Percentiles rank a stretch among this genome's conserved stretches.
These are phyloP conservation scores for Sipha flava DNA, from an alignment of 1,140 invertebrate genomes.

Conservation along the genomic window DNA sequence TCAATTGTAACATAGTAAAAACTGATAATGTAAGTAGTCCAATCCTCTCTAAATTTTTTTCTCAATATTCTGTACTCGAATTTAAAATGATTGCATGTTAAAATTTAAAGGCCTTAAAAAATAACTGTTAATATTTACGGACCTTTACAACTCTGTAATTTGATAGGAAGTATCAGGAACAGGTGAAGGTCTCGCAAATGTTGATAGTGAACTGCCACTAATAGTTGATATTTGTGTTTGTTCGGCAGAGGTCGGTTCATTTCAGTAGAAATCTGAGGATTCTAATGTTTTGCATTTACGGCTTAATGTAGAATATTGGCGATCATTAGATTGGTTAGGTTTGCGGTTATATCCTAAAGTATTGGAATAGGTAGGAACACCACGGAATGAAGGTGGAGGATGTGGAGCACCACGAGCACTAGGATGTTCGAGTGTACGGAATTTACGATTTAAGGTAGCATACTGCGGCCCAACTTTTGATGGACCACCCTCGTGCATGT, in stretches of 20 bases:
- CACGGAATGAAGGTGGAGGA: slow-evolving; percentile 35
- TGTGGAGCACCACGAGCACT: slow-evolving; percentile 6
- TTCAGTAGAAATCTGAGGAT: slow-evolving; percentile 87
- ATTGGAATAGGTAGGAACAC: slow-evolving; percentile 38
- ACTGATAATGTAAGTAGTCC: background rate
- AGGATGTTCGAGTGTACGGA: slow-evolving; percentile 41
- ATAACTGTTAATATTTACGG: background rate
- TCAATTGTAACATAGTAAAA: background rate
- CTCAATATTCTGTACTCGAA: slow-evolving; percentile 15
- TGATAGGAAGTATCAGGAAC: slow-evolving; percentile 33
- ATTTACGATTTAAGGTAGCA: slow-evolving; percentile 50
- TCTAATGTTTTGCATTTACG: slow-evolving; percentile 92
- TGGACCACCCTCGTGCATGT: slow-evolving; percentile 41
- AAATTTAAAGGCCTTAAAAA: background rate
- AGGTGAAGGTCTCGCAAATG: slow-evolving; percentile 18
- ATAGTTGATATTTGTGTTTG: slow-evolving; percentile 29
- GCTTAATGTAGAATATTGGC: slow-evolving; percentile 61
- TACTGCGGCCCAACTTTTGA: slow-evolving; percentile 56
- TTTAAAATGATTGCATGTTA: background rate
- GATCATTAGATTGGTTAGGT: slow-evolving; percentile 40
- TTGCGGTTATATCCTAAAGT: slow-evolving; percentile 35
- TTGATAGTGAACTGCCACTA: slow-evolving; percentile 15
- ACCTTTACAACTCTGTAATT: slow-evolving; percentile 30
- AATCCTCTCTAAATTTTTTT: background rate
- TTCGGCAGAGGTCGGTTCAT: slow-evolving; percentile 47